These are phyloP conservation scores for Pseudonaja textilis DNA, from an alignment of 2,113 vertebrate genomes.

Conservation along the genomic window DNA sequence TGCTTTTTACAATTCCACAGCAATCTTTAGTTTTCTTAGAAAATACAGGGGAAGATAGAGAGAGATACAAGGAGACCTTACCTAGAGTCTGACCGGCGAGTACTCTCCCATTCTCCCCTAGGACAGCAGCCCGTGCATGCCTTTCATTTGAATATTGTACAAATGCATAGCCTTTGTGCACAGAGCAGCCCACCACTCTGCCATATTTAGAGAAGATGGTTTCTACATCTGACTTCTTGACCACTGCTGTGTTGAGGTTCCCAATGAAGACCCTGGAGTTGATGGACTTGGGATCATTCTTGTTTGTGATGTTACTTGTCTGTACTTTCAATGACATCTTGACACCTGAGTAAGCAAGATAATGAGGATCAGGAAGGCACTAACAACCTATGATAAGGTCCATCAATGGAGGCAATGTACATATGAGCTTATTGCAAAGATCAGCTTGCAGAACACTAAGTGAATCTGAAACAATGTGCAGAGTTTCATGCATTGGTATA, in stretches of 20 bases:
- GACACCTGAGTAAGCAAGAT: slow-evolving; percentile 45
- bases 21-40: not conserved
- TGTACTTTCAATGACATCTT: slow-evolving; percentile 92
- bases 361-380: not conserved
- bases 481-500: not conserved
- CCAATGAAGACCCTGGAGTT: slow-evolving; percentile 96
- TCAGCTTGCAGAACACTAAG: not conserved
- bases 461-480: not conserved
- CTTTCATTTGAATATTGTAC: slow-evolving; percentile 90
- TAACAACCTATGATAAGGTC: rapidly evolving
- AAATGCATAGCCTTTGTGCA: slow-evolving; percentile 92
- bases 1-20: not conserved
- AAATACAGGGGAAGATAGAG: not conserved
- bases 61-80: slow-evolving; percentile 60
- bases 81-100: slow-evolving; percentile 90
- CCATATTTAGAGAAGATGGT: slow-evolving; percentile 92
- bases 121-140: slow-evolving; percentile 86
- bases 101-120: slow-evolving; percentile 88
- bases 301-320: slow-evolving; percentile 95
- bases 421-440: not conserved
- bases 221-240: slow-evolving; percentile 93
- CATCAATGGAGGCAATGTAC: not conserved
- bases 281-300: slow-evolving; percentile 93
- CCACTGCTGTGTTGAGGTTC: slow-evolving; percentile 92
- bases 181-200: slow-evolving; percentile 87